Conservation (phyloP, 2,113 vertebrate genomes). For the Tachysurus fulvidraco region DNA sequence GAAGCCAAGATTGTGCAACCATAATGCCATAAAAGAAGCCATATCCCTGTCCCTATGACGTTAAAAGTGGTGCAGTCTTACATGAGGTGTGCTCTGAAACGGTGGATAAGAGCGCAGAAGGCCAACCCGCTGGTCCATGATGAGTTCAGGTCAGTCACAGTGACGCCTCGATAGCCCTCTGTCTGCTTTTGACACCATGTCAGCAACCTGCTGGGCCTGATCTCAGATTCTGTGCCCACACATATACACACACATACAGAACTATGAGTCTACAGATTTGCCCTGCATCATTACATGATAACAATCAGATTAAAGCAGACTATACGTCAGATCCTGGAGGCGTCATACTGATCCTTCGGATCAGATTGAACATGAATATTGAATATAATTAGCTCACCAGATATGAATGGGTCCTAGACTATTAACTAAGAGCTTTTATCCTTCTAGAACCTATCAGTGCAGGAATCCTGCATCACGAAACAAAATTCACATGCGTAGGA, state of each 20-base stretch:
- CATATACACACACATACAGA: slow-evolving; percentile 8
- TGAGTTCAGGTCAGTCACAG: slow-evolving; percentile 81
- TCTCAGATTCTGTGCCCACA: slow-evolving; percentile 84
- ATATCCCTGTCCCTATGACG: neutral
- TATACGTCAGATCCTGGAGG: slow-evolving; percentile 30
- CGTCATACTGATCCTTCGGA: slow-evolving; percentile 3
- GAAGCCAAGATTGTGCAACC: neutral
- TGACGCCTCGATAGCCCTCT: slow-evolving; percentile 83
- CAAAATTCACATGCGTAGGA: neutral
- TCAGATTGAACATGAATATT: neutral
- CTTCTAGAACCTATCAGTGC: neutral
- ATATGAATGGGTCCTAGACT: neutral
- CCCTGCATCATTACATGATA: neutral
- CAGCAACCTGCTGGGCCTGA: slow-evolving; percentile 85
- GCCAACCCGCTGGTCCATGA: slow-evolving; percentile 90
- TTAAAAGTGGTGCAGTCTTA: slow-evolving; percentile 64
- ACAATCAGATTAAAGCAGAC: slow-evolving; percentile 29
- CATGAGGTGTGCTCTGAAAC: slow-evolving; percentile 91
- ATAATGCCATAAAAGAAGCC: neutral
- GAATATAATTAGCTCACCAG: neutral
- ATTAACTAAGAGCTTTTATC: neutral
- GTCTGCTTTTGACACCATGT: slow-evolving; percentile 97
- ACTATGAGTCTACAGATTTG: neutral
- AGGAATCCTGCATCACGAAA: neutral
- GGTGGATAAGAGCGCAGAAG: slow-evolving; percentile 91